Evolutionary conservation across 1,140 invertebrate genomes (phyloP), one percentile per base, ranked within the genome.

Genomic region (Agraylea sexmaculata): DNA sequence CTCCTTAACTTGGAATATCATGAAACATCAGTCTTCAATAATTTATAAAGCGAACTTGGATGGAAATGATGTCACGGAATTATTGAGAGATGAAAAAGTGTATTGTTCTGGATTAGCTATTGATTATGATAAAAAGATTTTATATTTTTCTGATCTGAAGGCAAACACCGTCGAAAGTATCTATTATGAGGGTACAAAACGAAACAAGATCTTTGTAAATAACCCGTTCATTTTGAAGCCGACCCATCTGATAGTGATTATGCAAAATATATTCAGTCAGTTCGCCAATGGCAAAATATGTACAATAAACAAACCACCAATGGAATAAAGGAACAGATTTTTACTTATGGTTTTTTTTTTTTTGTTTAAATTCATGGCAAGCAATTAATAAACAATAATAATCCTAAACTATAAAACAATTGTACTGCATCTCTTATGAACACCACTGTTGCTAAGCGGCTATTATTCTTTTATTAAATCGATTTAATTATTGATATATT

Each of bases 131-230:
- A 74, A 70, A 41, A 64, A 69, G 42, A 52, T 66, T 25, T 51
- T 89, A 1, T 89, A 86, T 53, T 82, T 75, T 57, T 65, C 71
- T 0, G 82, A 85, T 54, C 60, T 73, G 43, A 73, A 68, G 54
- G 53, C 54, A 8, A 71, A 68, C 37, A 66, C 64, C 6, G 70
- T 89, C 13, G 70, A 78, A 52, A 62, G 67, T 34, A 64, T 78
- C n/a, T 67, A 69, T 42, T 73, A 84, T 7, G 70, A 83, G 35
- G 78, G 77, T 6, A 64, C 60, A 2, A 60, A 70, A 27, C 58
- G 59, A 10, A 60, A 61, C 37, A 45, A 68, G 1, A 59, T 80
- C 2, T 47, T 67, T 5, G 42, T 57, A n/a, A 55, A 70, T 19
- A 55, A 64, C 1, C 53, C 53, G 2, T 62, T 67, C 2, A 46